These are phyloP conservation scores for Callorhinus ursinus DNA, from an alignment of 2,113 vertebrate species.

Conservation along the genomic window DNA sequence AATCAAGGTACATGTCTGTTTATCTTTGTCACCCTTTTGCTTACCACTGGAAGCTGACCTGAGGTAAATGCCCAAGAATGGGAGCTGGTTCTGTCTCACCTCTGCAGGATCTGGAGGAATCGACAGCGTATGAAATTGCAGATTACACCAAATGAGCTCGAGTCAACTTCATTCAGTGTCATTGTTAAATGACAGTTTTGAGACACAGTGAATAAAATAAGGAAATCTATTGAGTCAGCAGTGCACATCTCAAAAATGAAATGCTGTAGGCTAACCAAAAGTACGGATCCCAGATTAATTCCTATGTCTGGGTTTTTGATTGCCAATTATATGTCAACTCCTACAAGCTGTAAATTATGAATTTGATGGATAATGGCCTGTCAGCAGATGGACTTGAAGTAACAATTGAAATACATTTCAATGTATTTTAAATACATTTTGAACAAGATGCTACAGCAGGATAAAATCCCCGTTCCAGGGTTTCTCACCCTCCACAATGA, in stretches of 20 bases:
- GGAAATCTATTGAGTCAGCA: conserved; percentile 35
- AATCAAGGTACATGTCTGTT: not conserved
- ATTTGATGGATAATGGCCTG: conserved; percentile 5
- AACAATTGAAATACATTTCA: conserved; percentile 28
- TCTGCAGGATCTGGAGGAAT: not conserved
- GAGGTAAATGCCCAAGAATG: not conserved
- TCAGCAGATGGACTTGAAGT: conserved; percentile 20
- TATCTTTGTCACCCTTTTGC: not conserved
- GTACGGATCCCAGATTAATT: conserved; percentile 52
- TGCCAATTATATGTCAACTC: conserved; percentile 8
- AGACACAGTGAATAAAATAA: conserved; percentile 47
- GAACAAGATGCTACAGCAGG: not conserved
- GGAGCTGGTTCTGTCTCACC: not conserved
- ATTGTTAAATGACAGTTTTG: conserved; percentile 41
- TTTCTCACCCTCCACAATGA: not conserved
- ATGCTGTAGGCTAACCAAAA: not conserved
- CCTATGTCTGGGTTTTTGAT: not conserved
- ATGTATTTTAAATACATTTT: conserved; percentile 9
- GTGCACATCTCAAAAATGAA: conserved; percentile 51
- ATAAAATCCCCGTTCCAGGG: not conserved
- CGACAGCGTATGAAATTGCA: not conserved
- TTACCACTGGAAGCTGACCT: not conserved
- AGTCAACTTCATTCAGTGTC: conserved; percentile 2
- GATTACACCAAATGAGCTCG: not conserved
- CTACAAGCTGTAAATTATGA: not conserved